A percentile compares a stretch with the other conserved stretches of the same genome.
phyloP scores from a whole-genome alignment of 2,888 invertebrate species.

The Macaria notata region DNA sequence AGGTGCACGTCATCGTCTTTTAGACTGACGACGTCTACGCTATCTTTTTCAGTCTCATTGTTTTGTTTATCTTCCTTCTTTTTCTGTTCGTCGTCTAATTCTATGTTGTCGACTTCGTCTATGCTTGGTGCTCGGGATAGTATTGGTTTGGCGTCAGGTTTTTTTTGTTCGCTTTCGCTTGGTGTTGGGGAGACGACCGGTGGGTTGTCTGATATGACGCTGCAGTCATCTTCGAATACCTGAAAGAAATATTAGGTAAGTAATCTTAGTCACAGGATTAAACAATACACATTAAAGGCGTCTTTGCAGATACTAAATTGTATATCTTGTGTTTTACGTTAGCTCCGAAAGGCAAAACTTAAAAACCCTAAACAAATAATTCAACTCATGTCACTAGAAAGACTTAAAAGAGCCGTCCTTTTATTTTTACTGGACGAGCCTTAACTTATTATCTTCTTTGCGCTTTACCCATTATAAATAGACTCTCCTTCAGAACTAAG shows the following conservation, averaged over 20 bases:
- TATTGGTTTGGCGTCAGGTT: slow-evolving; percentile 59
- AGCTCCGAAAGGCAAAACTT: no score
- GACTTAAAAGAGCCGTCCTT: no score
- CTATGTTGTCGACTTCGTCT: slow-evolving; percentile 75
- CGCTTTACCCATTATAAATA: no score
- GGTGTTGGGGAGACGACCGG: slow-evolving; percentile 76
- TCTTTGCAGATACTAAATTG: no score
- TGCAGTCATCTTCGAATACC: slow-evolving; percentile 83
- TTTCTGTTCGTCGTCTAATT: slow-evolving; percentile 66
- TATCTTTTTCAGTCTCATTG: slow-evolving; percentile 81
- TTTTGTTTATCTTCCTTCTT: slow-evolving; percentile 69
- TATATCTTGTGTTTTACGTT: no score
- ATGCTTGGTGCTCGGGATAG: slow-evolving; percentile 74
- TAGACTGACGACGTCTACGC: slow-evolving; percentile 75
- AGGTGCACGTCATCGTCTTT: slow-evolving; percentile 72
- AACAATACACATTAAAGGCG: no score
- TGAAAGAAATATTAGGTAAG: slow-evolving; percentile 36
- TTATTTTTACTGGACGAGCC: no score
- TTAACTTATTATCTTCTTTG: no score
- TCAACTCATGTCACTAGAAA: no score
- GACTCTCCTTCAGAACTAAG: background rate
- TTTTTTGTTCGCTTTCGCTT: slow-evolving; percentile 71
- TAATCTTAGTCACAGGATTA: no score
- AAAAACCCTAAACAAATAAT: no score
- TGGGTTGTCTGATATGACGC: slow-evolving; percentile 80